A percentile compares a stretch with the other conserved stretches of the same genome.
These are phyloP conservation scores for Bombus breviceps DNA, from an alignment of 1,140 invertebrate species.

Conservation along the genomic window DNA sequence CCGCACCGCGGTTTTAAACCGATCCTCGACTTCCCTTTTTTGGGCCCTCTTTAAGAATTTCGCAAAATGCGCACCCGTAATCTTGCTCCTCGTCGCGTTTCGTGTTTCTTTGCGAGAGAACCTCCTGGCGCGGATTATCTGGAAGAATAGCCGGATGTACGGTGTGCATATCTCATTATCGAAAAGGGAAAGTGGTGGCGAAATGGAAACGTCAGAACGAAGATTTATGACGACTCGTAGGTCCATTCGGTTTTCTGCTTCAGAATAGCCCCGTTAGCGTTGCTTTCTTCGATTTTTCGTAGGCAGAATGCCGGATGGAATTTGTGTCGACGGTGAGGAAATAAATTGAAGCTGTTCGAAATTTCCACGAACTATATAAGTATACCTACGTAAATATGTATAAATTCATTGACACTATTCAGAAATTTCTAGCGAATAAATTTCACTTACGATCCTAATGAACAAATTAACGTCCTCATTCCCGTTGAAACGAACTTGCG, in stretches of 20 bases:
- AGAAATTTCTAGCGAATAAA: neutral
- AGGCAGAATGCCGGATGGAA: neutral
- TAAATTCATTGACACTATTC: neutral
- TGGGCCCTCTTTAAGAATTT: conserved; percentile 51
- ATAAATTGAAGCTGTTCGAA: neutral
- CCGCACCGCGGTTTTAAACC: conserved; percentile 17
- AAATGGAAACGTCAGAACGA: conserved; percentile 26
- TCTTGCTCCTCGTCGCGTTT: conserved; percentile 27
- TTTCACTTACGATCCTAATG: no score
- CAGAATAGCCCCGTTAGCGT: neutral
- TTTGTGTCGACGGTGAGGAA: neutral
- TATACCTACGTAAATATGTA: no score
- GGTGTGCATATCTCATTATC: conserved; percentile 5
- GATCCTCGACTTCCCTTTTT: conserved; percentile 43
- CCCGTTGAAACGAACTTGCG: neutral
- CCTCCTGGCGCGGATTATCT: neutral
- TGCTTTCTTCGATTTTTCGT: neutral
- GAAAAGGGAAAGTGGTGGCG: conserved; percentile 47
- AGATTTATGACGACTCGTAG: neutral
- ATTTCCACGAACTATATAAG: neutral
- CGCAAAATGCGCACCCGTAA: conserved; percentile 48
- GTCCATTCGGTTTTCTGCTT: neutral
- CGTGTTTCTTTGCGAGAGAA: neutral
- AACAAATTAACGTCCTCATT: neutral
- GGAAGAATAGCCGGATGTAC: conserved; percentile 27